Percentiles rank a stretch among this genome's conserved stretches.
These are phyloP conservation scores for Cyclina sinensis DNA, from an alignment of 1,140 invertebrate species.

Conservation along the genomic window DNA sequence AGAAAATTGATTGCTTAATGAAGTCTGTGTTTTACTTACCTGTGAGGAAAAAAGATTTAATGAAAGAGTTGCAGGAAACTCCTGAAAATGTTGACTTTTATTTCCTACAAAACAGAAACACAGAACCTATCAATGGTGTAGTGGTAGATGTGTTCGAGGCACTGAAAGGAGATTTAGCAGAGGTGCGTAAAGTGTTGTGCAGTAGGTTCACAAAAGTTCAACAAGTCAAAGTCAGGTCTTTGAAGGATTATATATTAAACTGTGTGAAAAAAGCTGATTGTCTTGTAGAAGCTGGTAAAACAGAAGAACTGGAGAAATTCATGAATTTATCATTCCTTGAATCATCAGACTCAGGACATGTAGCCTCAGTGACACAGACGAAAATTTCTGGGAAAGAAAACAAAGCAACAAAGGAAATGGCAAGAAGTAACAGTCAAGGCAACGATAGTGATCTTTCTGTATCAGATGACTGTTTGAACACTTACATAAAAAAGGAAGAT, in stretches of 20 bases:
- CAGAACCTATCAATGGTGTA: neutral
- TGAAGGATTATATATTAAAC: neutral
- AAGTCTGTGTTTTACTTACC: neutral
- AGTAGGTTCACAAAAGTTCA: neutral
- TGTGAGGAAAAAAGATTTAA: neutral
- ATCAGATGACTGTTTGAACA: too few species aligned
- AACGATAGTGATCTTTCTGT: too few species aligned
- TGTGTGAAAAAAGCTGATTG: neutral
- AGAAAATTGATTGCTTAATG: neutral
- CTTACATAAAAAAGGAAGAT: neutral
- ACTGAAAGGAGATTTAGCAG: neutral
- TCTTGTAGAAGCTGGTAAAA: neutral
- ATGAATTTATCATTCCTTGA: neutral
- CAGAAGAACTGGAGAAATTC: neutral
- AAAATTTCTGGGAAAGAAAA: neutral
- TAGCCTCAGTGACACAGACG: neutral
- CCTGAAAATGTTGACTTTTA: neutral
- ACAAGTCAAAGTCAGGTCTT: neutral
- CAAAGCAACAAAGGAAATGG: neutral
- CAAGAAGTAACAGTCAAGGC: neutral
- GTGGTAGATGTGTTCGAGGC: slow-evolving; percentile 1
- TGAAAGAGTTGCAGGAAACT: neutral
- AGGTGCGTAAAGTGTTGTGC: neutral
- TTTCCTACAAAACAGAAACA: neutral
- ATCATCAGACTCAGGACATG: neutral